Evolutionary conservation across 2,113 vertebrate genomes (phyloP), one percentile per base, ranked within the genome.

Genomic region (Terrapene triunguis): DNA sequence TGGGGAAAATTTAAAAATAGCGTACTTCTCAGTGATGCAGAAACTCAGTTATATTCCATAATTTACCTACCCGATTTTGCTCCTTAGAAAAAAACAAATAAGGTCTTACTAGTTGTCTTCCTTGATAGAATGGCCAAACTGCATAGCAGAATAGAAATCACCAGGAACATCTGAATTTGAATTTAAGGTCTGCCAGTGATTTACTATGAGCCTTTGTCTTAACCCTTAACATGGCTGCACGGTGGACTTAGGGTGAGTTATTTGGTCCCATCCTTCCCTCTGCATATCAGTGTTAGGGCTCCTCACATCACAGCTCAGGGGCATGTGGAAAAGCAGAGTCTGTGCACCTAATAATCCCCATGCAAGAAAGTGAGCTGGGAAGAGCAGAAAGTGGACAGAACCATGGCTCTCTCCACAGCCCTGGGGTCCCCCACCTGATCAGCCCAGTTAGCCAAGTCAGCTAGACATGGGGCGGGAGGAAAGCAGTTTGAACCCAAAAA

Each of bases 1-100:
- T 24, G 88, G 53, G 38, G 3, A 89, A 62, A 94, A 91, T 0
- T 6, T 81, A 83, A 96, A 96, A 95, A 85, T 72, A 85, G 91
- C 80, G 25, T 4, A 8, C 13, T 3, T 47, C 89, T 44, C 57
- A 91, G 29, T 1, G 88, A 42, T 89, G 84, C 48, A 89, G 88
- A 96, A 81, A 8, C 53, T 44, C 8, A 80, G 32, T 62, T 94
- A 5, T 85, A 25, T 83, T 81, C 42, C 24, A 59, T 80, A 10
- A 38, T 92, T 93, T 83, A 82, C 16, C 9, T 85, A 72, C 2
- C 38, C 89, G 87, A 92, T 95, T 94, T 95, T 87, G 0, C 14
- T 94, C 65, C 24, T 6, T 44, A 29, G 85, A 94, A 92, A 89
- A 94, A 88, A 78, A 8, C 1, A 90, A 86, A 19, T 29, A n/a